Evolutionary conservation across 1,140 invertebrate species (phyloP).

Genomic region (Pararge aegeria): DNA sequence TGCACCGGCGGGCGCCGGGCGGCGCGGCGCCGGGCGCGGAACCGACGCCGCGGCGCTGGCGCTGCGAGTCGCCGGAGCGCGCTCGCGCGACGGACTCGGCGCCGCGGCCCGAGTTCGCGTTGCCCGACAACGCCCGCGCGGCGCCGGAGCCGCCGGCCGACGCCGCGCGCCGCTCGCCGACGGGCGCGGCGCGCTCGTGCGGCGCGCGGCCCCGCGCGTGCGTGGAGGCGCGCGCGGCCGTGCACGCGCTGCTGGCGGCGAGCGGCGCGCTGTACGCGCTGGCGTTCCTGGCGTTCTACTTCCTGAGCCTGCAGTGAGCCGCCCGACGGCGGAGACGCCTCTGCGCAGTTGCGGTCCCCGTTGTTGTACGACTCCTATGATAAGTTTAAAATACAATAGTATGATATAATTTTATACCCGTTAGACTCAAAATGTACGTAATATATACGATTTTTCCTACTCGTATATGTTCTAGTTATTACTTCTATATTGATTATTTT

Average conservation of each 20-base stretch:
- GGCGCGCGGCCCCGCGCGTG: slow-evolving; percentile 12
- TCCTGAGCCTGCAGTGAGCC: slow-evolving; percentile 53
- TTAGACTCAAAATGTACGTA: too few species aligned
- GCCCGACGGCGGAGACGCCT: too few species aligned
- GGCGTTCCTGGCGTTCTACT: slow-evolving; percentile 59
- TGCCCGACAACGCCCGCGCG: slow-evolving; percentile 37
- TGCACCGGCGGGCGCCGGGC: slow-evolving; percentile 32
- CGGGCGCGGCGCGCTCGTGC: slow-evolving; percentile 36
- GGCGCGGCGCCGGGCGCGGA: slow-evolving; percentile 16
- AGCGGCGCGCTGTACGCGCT: slow-evolving; percentile 51
- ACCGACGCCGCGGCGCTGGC: slow-evolving; percentile 18
- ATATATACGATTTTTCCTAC: too few species aligned
- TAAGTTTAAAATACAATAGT: too few species aligned
- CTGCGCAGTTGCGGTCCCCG: too few species aligned
- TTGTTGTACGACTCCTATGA: too few species aligned
- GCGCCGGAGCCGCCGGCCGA: slow-evolving; percentile 3
- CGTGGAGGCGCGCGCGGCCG: slow-evolving; percentile 32
- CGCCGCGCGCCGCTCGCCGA: slow-evolving; percentile 11
- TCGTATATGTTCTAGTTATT: too few species aligned
- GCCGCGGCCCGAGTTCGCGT: slow-evolving; percentile 52
- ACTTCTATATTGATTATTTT: too few species aligned
- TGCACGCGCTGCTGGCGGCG: slow-evolving; percentile 41
- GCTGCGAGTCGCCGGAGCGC: slow-evolving; percentile 17
- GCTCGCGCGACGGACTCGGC: slow-evolving; percentile 30
- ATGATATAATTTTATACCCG: too few species aligned